phyloP scores from a whole-genome alignment of 2,113 vertebrate genomes.

The Eudorcas thomsonii region DNA sequence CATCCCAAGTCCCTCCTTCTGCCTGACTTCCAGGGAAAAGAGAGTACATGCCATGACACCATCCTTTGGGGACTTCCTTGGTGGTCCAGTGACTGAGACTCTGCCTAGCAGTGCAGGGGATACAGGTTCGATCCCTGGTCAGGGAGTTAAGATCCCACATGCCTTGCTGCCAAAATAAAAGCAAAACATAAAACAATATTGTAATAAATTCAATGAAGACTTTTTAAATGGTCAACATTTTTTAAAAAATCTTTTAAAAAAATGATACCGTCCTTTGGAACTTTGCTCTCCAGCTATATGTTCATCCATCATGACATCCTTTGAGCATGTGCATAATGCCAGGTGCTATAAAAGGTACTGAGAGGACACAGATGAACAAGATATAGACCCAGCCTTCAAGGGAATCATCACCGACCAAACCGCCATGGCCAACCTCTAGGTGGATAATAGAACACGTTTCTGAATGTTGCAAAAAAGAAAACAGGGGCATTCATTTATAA shows the following conservation, averaged over 20 bases:
- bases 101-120: not conserved
- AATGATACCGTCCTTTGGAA: not conserved
- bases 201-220: not conserved
- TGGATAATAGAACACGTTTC: too few species aligned
- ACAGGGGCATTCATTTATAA: not conserved
- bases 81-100: not conserved
- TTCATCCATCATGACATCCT: fast-evolving
- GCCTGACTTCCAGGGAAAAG: not conserved
- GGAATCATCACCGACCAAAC: not conserved
- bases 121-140: not conserved
- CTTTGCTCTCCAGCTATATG: not conserved
- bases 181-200: not conserved
- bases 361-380: not conserved
- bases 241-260: not conserved
- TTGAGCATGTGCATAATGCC: fast-evolving
- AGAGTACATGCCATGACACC: not conserved
- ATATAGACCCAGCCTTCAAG: not conserved
- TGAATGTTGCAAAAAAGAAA: not conserved
- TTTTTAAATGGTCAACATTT: not conserved
- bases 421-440: too few species aligned
- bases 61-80: not conserved
- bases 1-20: not conserved
- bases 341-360: too few species aligned
- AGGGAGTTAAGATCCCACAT: not conserved
- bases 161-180: not conserved